Evolutionary conservation across 2,888 invertebrate species (phyloP), one percentile per base, ranked within the genome.

Genomic region (Leucophora obtusa): DNA sequence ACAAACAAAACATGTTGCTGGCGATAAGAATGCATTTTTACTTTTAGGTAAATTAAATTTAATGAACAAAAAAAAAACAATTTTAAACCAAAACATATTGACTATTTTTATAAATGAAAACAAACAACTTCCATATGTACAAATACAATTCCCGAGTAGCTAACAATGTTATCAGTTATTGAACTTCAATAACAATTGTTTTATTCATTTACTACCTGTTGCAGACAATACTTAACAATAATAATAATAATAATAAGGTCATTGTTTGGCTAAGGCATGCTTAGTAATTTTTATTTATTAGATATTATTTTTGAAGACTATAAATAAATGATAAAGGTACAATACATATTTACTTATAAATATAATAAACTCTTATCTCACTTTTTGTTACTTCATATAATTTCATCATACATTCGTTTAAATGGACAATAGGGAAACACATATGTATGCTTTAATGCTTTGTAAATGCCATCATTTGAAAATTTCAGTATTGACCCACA

Each of bases 131-230:
- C 6, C 43, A 47, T 47, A n/a, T 47, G 43, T 47, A 38, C 14
- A n/a, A n/a, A 47, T 47, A 47, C 11, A 5, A 21, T 28, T 9
- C 24, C 47, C 54, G 43, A 17, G n/a, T 28, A 53, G 3, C 62
- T 17, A 50, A 2, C n/a, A 59, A 60, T 74, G 62, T 71, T 72
- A 78, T 82, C 79, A 78, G 79, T 70, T 76, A 79, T 77, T 81
- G 76, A 81, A 81, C 77, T 60, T 24, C 7, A 28, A 7, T 28
- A 28, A 28, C 28, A 28, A 28, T 28, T 28, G 15, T 59, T 51
- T 35, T 21, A 59, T 66, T 35, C 66, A 38, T 11, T 60, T n/a
- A 14, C 58, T 75, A 75, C 71, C 79, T 74, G 74, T 17, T 56
- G 15, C 35, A 50, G 62, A 14, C 18, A 50, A 38, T 38, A 38